These are phyloP conservation scores for Ptychobarbus kaznakovi DNA, from an alignment of 2,797 vertebrate genomes.

Conservation along the genomic window DNA sequence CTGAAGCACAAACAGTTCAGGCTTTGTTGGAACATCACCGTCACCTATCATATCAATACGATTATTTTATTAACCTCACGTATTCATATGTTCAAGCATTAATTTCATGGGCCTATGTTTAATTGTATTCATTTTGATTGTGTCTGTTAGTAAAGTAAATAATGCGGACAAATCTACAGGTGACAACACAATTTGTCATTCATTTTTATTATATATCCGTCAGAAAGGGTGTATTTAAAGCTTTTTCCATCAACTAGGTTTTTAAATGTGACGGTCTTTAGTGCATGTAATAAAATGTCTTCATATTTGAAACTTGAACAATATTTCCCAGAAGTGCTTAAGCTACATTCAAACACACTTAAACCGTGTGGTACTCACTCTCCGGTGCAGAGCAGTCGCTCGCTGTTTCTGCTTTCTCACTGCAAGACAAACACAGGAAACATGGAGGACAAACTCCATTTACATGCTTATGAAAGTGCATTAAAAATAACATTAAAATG, in stretches of 20 bases:
- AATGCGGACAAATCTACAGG: background rate
- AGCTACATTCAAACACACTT: too few species aligned
- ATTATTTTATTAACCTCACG: background rate
- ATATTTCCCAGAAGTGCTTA: too few species aligned
- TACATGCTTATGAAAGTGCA: background rate
- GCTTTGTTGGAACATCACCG: background rate
- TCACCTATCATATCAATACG: background rate
- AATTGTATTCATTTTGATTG: background rate
- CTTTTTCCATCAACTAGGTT: background rate
- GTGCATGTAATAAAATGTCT: background rate
- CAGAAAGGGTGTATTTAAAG: background rate
- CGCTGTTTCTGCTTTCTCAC: conserved; percentile 92
- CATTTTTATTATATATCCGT: background rate
- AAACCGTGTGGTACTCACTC: conserved; percentile 71
- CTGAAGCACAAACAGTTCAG: conserved; percentile 9
- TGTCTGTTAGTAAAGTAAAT: background rate
- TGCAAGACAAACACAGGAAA: conserved; percentile 67
- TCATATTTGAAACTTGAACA: background rate
- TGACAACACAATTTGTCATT: background rate
- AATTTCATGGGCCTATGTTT: background rate
- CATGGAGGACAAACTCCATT: background rate
- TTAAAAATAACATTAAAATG: background rate
- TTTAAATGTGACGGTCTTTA: background rate
- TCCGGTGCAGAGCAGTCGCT: conserved; percentile 89
- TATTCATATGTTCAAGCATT: background rate